Evolutionary conservation across 2,888 invertebrate genomes (phyloP), one percentile per base, ranked within the genome.

Genomic region (Drosophila nigricruria): DNA sequence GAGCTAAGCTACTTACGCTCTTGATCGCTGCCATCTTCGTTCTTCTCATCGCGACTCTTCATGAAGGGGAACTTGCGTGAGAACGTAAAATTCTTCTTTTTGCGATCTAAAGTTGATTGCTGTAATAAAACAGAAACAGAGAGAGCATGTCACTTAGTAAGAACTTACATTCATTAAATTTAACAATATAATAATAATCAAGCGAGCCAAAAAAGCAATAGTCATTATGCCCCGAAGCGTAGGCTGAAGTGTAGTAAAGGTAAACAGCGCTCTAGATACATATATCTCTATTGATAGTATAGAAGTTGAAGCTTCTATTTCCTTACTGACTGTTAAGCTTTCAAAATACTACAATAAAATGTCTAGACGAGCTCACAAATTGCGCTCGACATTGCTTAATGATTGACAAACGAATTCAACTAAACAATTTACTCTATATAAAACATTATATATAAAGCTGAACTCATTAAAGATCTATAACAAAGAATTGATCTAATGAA

Each of bases 21-120:
- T 95, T 97, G 98, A 92, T 98, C 98, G 86, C 98, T 98, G 92
- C 98, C 97, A 92, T 99, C 98, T 94, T 98, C 98, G 59, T 97
- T 97, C 93, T 98, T 98, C 92, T 98, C 98, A 93, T 99, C 99
- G 94, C 98, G 98, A 94, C 98, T 98, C 95, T 99, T 99, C 97
- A 99, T 99, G 94, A 99, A 99, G 42, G 99, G 99, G 94, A 99
- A 99, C 93, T 97, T 98, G 93, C 99, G 95, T 92, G 98, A 98
- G 94, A 99, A 99, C 68, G 98, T 98, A 91, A 99, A 97, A 92
- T 99, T 99, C 94, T 99, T 98, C 96, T 99, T 98, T 95, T 98
- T 98, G 92, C 98, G 95, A 94, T 98, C 98, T 92, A 98, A 94
- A 45, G 98, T 98, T 81, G 97, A 98, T 95, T 97, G 97, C 96